Base-by-base conservation (phyloP, 2,113 vertebrate genomes). In the Cottus gobio region DNA sequence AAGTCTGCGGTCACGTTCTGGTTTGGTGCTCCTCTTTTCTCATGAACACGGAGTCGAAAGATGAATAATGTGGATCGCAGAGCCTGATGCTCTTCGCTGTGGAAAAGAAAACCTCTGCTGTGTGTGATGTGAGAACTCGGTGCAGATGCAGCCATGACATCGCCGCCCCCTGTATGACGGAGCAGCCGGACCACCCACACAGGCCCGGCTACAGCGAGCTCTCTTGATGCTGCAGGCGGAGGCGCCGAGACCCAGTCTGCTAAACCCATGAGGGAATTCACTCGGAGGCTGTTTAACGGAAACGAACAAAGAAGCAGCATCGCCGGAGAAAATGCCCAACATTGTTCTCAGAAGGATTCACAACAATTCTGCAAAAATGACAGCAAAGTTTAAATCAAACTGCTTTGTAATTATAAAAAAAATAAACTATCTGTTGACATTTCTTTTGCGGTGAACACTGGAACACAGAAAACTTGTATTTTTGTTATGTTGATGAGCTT, bases 151-250 rank as follows among this genome's bases (percentile, higher is more conserved):
- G 66, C 42, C 28, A 77, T 75, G 88, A 86, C 85, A 74, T 71
- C 75, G 68, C 71, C 61, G 7, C 64, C 74, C 46, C 73, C 75
- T 74, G 80, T 77, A 58, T 34, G 61, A 76, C 80, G 26, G 75
- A 77, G 10, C 26, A 52, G 20, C 18, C 22, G 39, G 91, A 90
- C 90, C 89, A 90, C 91, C 89, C 89, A 87, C 24, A 22, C 15
- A 1, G 36, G 58, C 37, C 30, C 1, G 58, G 58, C 75, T 24
- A 37, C 22, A 57, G 75, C 71, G 2, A 48, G 62, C 50, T 22
- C 22, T 62, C 9, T 71, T 71, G 75, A 84, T 73, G 8, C 63
- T 63, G 61, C 46, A 44, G 58, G 34, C 69, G n/a, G 69, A 57
- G 52, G 46, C 28, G 39, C 67, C 16, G 48, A 62, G 75, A 7